Conservation (phyloP, 1,140 invertebrate species). For the Diorhabda elongata region DNA sequence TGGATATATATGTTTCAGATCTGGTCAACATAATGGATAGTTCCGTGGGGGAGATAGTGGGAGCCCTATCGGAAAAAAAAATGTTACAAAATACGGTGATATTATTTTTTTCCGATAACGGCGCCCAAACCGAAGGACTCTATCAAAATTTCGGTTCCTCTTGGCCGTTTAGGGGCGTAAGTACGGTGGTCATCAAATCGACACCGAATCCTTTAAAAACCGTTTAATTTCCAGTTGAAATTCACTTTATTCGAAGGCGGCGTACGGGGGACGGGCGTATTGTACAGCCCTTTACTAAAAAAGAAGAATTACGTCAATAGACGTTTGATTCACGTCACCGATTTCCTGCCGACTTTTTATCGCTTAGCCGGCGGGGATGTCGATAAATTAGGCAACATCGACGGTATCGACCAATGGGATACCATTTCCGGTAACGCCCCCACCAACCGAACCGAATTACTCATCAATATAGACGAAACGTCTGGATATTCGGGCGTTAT, state of each 20-base stretch:
- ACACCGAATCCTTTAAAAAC: not conserved
- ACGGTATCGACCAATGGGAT: slow-evolving; percentile 77
- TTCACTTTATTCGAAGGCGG: slow-evolving; percentile 86
- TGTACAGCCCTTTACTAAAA: slow-evolving; percentile 60
- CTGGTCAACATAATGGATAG: slow-evolving; percentile 82
- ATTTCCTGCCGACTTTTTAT: slow-evolving; percentile 85
- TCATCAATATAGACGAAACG: slow-evolving; percentile 88
- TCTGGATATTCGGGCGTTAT: slow-evolving; percentile 65
- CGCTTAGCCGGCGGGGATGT: slow-evolving; percentile 56
- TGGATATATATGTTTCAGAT: slow-evolving; percentile 50
- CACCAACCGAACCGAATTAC: slow-evolving; percentile 54
- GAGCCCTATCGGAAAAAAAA: slow-evolving; percentile 58
- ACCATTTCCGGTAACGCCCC: slow-evolving; percentile 53
- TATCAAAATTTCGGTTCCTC: slow-evolving; percentile 78
- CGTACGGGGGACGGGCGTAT: slow-evolving; percentile 62
- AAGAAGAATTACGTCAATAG: slow-evolving; percentile 54
- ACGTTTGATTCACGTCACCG: slow-evolving; percentile 75
- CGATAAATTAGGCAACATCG: slow-evolving; percentile 46
- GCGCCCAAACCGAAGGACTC: slow-evolving; percentile 69
- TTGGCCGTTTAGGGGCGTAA: slow-evolving; percentile 79
- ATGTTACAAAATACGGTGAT: slow-evolving; percentile 73
- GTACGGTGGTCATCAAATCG: not conserved
- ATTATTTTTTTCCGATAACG: slow-evolving; percentile 73
- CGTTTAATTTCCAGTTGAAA: slow-evolving; percentile 47
- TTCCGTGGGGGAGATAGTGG: slow-evolving; percentile 71